phyloP scores from a whole-genome alignment of 2,113 vertebrate genomes.

The Larimichthys crocea region DNA sequence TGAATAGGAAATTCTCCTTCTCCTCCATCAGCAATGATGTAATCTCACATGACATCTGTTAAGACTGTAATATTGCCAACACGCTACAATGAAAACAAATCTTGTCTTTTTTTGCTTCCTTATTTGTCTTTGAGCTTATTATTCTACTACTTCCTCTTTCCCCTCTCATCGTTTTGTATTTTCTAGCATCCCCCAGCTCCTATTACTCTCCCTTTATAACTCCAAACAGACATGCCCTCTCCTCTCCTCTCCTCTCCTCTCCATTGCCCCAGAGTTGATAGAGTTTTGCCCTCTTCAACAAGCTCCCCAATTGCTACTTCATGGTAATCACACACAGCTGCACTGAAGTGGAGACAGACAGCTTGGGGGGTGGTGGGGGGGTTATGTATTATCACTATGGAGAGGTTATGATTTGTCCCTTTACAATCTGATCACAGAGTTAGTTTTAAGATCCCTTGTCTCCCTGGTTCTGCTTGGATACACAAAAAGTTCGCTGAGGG shows the following conservation, averaged over 20 bases:
- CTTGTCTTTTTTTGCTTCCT: neutral
- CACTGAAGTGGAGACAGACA: constrained; percentile 69
- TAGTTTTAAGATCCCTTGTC: constrained; percentile 42
- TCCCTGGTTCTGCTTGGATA: constrained; percentile 48
- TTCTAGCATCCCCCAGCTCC: constrained; percentile 3
- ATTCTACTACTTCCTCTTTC: constrained; percentile 4
- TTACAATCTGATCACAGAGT: constrained; percentile 45
- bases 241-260: constrained; percentile 51
- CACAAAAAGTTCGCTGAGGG: neutral
- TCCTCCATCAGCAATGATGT: constrained; percentile 20
- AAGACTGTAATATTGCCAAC: constrained; percentile 8
- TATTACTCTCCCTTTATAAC: constrained; percentile 13
- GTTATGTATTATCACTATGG: constrained; percentile 44
- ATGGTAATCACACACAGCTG: constrained; percentile 84
- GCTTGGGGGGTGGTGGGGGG: constrained; percentile 20
- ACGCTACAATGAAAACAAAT: neutral
- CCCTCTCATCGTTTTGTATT: constrained; percentile 12
- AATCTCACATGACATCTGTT: constrained; percentile 33
- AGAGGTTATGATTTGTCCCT: constrained; percentile 55
- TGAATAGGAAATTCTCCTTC: no score
- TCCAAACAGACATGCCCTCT: constrained; percentile 12
- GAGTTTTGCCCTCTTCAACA: constrained; percentile 66
- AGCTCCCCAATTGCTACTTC: constrained; percentile 68
- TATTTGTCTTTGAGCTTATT: constrained; percentile 15
- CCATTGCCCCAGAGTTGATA: constrained; percentile 57